Evolutionary conservation across 2,888 invertebrate genomes (phyloP), one percentile per base, ranked within the genome.

Genomic region (Lamellibrachia satsuma): DNA sequence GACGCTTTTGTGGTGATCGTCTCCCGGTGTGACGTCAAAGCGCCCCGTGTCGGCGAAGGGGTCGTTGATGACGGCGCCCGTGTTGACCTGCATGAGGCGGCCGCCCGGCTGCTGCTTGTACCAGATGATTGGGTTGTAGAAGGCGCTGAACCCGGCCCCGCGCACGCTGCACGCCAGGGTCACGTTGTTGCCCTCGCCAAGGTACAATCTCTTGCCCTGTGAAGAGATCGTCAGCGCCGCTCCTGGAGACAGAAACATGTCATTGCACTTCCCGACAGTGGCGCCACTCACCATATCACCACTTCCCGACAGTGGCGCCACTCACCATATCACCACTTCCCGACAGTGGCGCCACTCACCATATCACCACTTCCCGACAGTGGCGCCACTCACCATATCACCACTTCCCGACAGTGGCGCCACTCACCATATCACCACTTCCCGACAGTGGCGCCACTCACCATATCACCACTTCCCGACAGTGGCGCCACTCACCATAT

Each of bases 51-150:
- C 75, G 75, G 75, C 75, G 75, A 75, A 75, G 22, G 75, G 75
- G 75, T 75, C 75, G 75, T 75, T 75, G 75, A 75, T 75, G 75
- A 75, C 75, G 75, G 75, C 75, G 22, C 75, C 75, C 22, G 75
- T 75, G 75, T 75, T 75, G 75, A 75, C 22, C 75, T 75, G 75
- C 15, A 75, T 2, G 75, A 22, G 75, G 1, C 22, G 75, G 15
- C 75, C 75, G 22, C n/a, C 75, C 22, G 75, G 75, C 75, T 75
- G 75, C 22, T 75, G 75, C 75, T 75, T 75, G 75, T 75, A 75
- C 75, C 75, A 75, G 75, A 75, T 75, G 75, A 75, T 75, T 6
- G 75, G 75, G 75, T 75, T 75, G 6, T 75, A 15, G 22, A 75
- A 75, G 75, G 75, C 3, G 22, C 22, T 75, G 75, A 75, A 75